Base-by-base conservation (phyloP, 2,113 vertebrate genomes). In the Scophthalmus maximus region DNA sequence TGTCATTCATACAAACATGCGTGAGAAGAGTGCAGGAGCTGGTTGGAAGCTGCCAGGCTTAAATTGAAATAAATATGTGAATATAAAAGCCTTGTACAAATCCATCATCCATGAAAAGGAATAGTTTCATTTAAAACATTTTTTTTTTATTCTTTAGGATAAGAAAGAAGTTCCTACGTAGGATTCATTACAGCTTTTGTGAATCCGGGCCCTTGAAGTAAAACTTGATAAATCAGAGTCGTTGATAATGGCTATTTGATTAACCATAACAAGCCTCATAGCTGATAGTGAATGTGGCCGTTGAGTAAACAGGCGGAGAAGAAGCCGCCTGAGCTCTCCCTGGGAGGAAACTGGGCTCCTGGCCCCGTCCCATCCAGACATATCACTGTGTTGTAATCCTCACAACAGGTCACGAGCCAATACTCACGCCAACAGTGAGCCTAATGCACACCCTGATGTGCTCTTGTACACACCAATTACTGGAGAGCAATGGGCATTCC, bases 351-450 rank as follows among this genome's bases (percentile, higher is more conserved):
- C 8, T 51, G 69, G 50, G 76, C 50, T 87, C 23, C 60, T 83
- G 82, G 87, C 81, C 25, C 38, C 1, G 40, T 63, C 65, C 73
- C 84, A 81, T 68, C 59, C 70, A 76, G 66, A 83, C 84, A 73
- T 79, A 79, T 88, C 52, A 38, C 71, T 78, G 76, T 30, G 62
- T 68, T 79, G 83, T 86, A 89, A 90, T 87, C 89, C 83, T 73
- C 75, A 70, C 83, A 85, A 88, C 85, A 88, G 89, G 89, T 89
- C 88, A 79, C 58, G 68, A 80, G 77, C 53, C 74, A 80, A 75
- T 56, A 46, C 75, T 86, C 72, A 47, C 44, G 76, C 82, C 69
- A 75, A 77, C 60, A 67, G 55, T 72, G 59, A 72, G 62, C 32
- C 50, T 38, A 32, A 73, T n/a, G 67, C 58, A 77, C 70, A 60